phyloP scores from a whole-genome alignment of 2,797 vertebrate species.

The Myiothlypis chrysogaster region DNA sequence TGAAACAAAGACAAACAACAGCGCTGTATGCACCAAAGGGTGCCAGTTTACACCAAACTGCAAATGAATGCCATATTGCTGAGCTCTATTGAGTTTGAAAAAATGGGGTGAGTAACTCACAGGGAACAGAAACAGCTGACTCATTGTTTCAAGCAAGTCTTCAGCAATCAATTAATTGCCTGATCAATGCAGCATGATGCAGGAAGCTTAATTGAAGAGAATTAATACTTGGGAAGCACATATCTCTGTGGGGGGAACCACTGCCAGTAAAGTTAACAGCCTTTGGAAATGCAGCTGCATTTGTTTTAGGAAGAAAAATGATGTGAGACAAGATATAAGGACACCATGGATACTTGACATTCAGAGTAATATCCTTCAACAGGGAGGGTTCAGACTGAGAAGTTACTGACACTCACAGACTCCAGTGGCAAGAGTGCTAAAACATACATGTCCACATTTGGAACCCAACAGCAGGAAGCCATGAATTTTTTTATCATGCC shows the following conservation, averaged over 20 bases:
- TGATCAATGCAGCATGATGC: conserved; percentile 67
- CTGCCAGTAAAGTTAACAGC: conserved; percentile 33
- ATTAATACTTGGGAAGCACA: conserved; percentile 52
- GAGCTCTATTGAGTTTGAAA: not conserved
- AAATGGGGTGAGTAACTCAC: not conserved
- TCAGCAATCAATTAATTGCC: conserved; percentile 70
- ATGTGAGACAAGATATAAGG: conserved; percentile 29
- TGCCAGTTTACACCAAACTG: not conserved
- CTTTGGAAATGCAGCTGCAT: conserved; percentile 5
- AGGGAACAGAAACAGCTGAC: conserved; percentile 57
- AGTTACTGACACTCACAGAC: not conserved
- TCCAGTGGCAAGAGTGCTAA: not conserved
- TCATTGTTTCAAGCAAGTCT: conserved; percentile 51
- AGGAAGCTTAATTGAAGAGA: conserved; percentile 64
- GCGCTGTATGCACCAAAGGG: not conserved
- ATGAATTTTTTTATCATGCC: conserved; percentile 33
- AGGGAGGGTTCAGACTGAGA: not conserved
- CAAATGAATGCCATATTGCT: not conserved
- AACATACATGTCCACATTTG: not conserved
- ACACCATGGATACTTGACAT: conserved; percentile 37
- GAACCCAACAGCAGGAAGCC: not conserved
- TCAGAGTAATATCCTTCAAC: conserved; percentile 23
- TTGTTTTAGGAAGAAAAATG: conserved; percentile 27
- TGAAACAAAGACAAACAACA: not conserved
- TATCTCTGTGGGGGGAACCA: not conserved